Conservation (phyloP, 2,888 invertebrate genomes). For the Ephialtes manifestator region DNA sequence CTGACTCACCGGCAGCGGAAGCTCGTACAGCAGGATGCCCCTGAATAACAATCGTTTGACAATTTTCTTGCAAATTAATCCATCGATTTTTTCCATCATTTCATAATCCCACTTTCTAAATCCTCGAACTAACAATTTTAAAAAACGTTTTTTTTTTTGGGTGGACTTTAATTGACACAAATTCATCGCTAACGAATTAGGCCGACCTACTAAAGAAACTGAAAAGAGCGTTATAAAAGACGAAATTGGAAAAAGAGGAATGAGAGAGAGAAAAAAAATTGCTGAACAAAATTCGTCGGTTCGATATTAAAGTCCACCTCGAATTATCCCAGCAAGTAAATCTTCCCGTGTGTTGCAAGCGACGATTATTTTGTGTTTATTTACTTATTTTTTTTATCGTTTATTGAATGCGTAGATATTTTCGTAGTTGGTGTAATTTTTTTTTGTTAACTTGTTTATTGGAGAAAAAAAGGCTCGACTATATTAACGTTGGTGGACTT, state of each 20-base stretch:
- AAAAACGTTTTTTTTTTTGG: conserved; percentile 77
- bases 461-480: conserved; percentile 1
- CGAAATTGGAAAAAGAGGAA: conserved; percentile 27
- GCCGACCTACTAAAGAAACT: conserved; percentile 49
- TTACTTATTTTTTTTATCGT: conserved; percentile 56
- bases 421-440: conserved; percentile 54
- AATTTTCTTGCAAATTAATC: conserved; percentile 1
- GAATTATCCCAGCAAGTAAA: conserved; percentile 62
- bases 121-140: conserved; percentile 46
- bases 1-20: background rate
- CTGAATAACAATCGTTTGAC: conserved; percentile 6
- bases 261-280: conserved; percentile 66
- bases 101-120: conserved; percentile 23
- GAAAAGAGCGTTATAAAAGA: conserved; percentile 11
- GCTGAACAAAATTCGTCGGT: conserved; percentile 81
- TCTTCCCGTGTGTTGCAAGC: conserved; percentile 70
- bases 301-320: conserved; percentile 87
- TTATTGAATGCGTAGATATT: conserved; percentile 67
- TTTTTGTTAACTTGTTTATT: conserved; percentile 46
- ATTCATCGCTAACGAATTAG: conserved; percentile 74
- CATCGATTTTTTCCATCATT: conserved; percentile 1
- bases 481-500: conserved; percentile 79
- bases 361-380: conserved; percentile 52
- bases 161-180: conserved; percentile 86
- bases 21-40: background rate